Evolutionary conservation across 1,140 invertebrate genomes (phyloP), one percentile per base, ranked within the genome.

Genomic region (Zaprionus vittiger): DNA sequence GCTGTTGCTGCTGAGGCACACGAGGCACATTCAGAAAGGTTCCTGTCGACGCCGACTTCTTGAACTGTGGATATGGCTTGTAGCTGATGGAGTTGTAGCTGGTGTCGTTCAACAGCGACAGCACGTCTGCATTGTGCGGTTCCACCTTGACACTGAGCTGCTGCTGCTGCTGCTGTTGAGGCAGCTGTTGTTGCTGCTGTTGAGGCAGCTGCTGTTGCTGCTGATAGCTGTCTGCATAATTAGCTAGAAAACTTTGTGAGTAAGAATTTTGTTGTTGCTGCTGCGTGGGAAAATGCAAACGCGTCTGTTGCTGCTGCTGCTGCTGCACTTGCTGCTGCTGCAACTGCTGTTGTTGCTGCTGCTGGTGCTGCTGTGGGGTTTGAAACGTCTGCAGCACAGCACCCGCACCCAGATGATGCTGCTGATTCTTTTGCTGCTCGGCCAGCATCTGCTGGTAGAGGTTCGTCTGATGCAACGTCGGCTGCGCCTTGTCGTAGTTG

Each of bases 361-460:
- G 75, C 9, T 84, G n/a, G n/a, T n/a, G 81, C 20, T 82, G 81
- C 15, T 83, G 82, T 4, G 66, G 11, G 2, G 61, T 24, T 49
- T 91, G 84, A 70, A 80, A 85, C n/a, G 74, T 24, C 49, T 83
- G 81, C 54, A 87, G 24, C 6, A 83, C 69, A 15, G 77, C 73
- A 7, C 84, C 84, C 1, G 60, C 81, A 20, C 31, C 66, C 1
- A 84, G 22, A 41, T 82, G 86, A 14, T 91, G 83, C 22, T 81
- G 84, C 26, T 80, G 77, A 47, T 90, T 85, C 73, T 81, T 87
- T 14, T 93, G 92, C 34, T 91, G 83, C 62, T 93, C 92, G 20
- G 92, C 91, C 41, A 93, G 56, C 87, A 93, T 91, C 67, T 93
- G 92, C 56, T 93, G 91, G 76, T 93, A 93, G 15, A 93, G 73